phyloP scores from a whole-genome alignment of 2,888 invertebrate genomes.

The Troides oblongomaculatus region DNA sequence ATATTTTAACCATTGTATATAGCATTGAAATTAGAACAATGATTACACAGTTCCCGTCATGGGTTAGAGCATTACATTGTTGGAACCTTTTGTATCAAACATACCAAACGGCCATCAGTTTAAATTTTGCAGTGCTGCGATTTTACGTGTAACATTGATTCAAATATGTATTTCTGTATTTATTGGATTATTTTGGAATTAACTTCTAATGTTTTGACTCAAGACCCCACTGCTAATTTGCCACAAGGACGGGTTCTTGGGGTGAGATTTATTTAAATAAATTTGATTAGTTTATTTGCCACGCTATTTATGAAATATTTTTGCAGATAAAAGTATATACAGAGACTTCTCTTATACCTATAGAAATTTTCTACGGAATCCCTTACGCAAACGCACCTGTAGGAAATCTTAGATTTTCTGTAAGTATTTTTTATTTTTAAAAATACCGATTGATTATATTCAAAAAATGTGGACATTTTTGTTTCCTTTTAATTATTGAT shows the following conservation, averaged over 20 bases:
- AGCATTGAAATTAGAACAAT: conserved; percentile 67
- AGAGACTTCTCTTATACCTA: conserved; percentile 79
- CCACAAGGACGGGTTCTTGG: conserved; percentile 81
- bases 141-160: neutral
- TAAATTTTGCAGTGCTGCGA: conserved; percentile 2
- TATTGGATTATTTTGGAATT: conserved; percentile 34
- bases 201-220: conserved; percentile 44
- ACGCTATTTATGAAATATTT: conserved; percentile 1
- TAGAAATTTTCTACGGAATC: conserved; percentile 87
- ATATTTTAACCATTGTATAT: conserved; percentile 37
- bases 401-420: conserved; percentile 87
- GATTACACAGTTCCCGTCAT: conserved; percentile 59
- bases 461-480: neutral
- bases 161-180: conserved; percentile 26
- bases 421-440: conserved; percentile 48
- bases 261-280: conserved; percentile 61
- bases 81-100: conserved; percentile 61
- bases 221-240: conserved; percentile 76
- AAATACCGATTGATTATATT: neutral
- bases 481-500: neutral
- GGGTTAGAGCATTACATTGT: conserved; percentile 70
- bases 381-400: conserved; percentile 90
- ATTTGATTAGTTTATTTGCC: conserved; percentile 2
- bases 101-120: conserved; percentile 39
- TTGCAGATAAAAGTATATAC: conserved; percentile 84